Conservation (phyloP, 2,888 invertebrate species). For the Tinea trinotella region DNA sequence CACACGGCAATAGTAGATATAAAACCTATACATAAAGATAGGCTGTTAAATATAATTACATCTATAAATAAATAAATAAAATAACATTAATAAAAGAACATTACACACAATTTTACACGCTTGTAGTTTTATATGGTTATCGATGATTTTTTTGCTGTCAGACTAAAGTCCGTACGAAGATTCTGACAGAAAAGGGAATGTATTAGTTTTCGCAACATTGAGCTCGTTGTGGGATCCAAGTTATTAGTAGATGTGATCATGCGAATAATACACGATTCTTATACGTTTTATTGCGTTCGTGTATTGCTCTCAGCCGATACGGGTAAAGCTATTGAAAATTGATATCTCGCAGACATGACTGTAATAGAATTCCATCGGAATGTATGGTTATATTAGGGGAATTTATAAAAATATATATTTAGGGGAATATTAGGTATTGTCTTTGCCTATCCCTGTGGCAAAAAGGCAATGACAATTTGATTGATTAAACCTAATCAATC, state of each 20-base stretch:
- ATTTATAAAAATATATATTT: neutral
- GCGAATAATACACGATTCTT: slow-evolving; percentile 62
- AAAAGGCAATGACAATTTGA: too few species aligned
- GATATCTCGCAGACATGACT: slow-evolving; percentile 28
- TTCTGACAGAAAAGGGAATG: slow-evolving; percentile 18
- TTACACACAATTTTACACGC: too few species aligned
- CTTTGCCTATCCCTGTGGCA: too few species aligned
- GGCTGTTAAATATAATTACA: too few species aligned
- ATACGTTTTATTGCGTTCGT: slow-evolving; percentile 63
- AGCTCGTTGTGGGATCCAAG: slow-evolving; percentile 64
- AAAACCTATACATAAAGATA: too few species aligned
- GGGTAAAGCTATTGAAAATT: slow-evolving; percentile 38
- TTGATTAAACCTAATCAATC: too few species aligned
- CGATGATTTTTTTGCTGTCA: neutral
- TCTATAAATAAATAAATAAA: too few species aligned
- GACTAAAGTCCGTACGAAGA: slow-evolving; percentile 4
- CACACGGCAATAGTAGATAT: too few species aligned
- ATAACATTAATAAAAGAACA: too few species aligned
- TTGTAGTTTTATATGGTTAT: too few species aligned
- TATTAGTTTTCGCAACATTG: slow-evolving; percentile 60
- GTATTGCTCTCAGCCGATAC: slow-evolving; percentile 50
- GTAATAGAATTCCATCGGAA: slow-evolving; percentile 13
- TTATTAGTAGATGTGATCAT: slow-evolving; percentile 69
- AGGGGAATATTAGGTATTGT: too few species aligned
- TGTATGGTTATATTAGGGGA: too few species aligned